A percentile compares a stretch with the other conserved stretches of the same genome.
phyloP scores from a whole-genome alignment of 2,797 vertebrate genomes.

The Gymnoscopelus braueri region DNA sequence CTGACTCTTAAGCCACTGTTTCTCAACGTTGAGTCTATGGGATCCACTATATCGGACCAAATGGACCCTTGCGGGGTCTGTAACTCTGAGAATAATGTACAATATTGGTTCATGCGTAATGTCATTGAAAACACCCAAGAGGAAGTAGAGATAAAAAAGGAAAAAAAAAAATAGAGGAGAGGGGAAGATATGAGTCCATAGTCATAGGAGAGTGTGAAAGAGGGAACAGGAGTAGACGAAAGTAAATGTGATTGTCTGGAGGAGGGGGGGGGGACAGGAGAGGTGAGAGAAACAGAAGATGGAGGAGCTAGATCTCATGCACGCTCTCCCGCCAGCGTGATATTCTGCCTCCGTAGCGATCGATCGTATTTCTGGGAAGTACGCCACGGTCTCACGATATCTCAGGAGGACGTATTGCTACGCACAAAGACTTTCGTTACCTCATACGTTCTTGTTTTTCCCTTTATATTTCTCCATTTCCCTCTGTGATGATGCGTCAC shows the following conservation, averaged over 20 bases:
- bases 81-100: too few relatives aligned
- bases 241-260: slow-evolving; percentile 30
- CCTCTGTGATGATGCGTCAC: not conserved
- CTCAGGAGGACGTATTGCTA: not conserved
- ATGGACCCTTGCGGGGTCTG: too few relatives aligned
- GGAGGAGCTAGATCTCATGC: slow-evolving; percentile 36
- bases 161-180: not conserved
- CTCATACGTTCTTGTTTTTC: slow-evolving; percentile 10
- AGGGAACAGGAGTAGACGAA: slow-evolving; percentile 12
- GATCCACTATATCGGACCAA: too few relatives aligned
- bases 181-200: not conserved
- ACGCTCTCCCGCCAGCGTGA: slow-evolving; percentile 18
- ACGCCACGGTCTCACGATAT: not conserved
- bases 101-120: not conserved
- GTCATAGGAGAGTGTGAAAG: not conserved
- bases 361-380: slow-evolving; percentile 6
- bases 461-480: too few relatives aligned
- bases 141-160: slow-evolving; percentile 1
- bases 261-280: slow-evolving; percentile 6
- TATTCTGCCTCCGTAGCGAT: slow-evolving; percentile 8
- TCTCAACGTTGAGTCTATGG: too few relatives aligned
- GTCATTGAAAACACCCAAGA: slow-evolving; percentile 1
- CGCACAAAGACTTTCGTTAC: slow-evolving; percentile 14
- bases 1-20: too few relatives aligned
- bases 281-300: slow-evolving; percentile 45